Evolutionary conservation across 2,888 invertebrate genomes (phyloP), one percentile per base, ranked within the genome.

Genomic region (Conomelus anceps): DNA sequence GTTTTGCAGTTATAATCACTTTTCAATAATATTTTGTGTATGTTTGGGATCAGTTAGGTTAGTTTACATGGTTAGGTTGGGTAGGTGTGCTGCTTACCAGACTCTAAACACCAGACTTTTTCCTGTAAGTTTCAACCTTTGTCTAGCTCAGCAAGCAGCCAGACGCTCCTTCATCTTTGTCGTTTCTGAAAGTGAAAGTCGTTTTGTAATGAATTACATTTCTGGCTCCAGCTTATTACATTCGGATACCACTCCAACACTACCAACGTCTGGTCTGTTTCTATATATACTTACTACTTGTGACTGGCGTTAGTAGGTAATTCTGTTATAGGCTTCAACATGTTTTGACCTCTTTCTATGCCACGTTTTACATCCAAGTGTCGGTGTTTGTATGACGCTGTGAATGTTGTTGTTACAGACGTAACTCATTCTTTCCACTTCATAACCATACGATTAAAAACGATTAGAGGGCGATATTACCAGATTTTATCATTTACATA

Each of bases 121-220:
- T 63, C n/a, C 63, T 63, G 63, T n/a, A 63, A 63, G 63, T 63
- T 63, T 20, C n/a, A 63, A 63, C 63, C n/a, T 63, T 63, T n/a
- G 63, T 63, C 63, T 63, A n/a, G 1, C 7, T 1, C 13, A 17
- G 34, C 34, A 34, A 34, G 34, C 17, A n/a, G 6, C 63, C 63
- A 63, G 63, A 63, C 63, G 63, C 63, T 63, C 63, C 63, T 63
- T 63, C 63, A 34, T 34, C 34, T 34, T 34, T 34, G 63, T 63
- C 63, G 63, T 63, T n/a, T 63, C 63, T 20, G 86, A 86, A 86
- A 86, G 86, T 26, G 86, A 86, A 86, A 86, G 86, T 86, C 29
- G 86, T 86, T 86, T 86, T 86, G 86, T 86, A 24, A 23, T 85
- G 24, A 23, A 23, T 23, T 85, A 23, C 85, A 86, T 26, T 86